A percentile compares a stretch with the other conserved stretches of the same genome.
These are phyloP conservation scores for Ennomos fuscantarius DNA, from an alignment of 2,888 invertebrate genomes.

Conservation along the genomic window DNA sequence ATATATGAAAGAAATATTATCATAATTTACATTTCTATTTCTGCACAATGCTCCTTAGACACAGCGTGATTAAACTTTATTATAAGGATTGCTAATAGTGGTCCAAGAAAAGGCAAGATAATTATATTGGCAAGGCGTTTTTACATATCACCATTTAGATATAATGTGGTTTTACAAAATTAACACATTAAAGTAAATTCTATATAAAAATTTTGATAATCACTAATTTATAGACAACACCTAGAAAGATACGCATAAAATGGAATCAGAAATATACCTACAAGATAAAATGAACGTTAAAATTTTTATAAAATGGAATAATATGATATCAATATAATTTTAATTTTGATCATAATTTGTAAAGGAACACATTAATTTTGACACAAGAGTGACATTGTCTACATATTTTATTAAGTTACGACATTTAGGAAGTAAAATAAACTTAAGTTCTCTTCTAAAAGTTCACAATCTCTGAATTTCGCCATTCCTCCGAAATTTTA, in stretches of 20 bases:
- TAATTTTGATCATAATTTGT: constrained; percentile 14
- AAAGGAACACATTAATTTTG: constrained; percentile 51
- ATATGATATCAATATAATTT: constrained; percentile 36
- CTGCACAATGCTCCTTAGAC: constrained; percentile 22
- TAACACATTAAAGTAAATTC: constrained; percentile 8
- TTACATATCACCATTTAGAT: constrained; percentile 28
- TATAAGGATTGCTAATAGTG: constrained; percentile 37
- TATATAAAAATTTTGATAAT: constrained; percentile 9
- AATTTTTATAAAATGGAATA: constrained; percentile 44
- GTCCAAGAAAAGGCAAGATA: constrained; percentile 57
- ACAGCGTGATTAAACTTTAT: constrained; percentile 25
- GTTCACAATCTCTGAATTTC: no score
- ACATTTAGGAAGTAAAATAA: no score
- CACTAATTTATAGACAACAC: constrained; percentile 13
- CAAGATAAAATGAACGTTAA: constrained; percentile 39
- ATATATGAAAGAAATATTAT: not conserved
- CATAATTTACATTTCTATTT: not conserved
- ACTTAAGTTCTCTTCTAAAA: no score
- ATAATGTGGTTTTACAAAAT: constrained; percentile 6
- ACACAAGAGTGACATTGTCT: constrained; percentile 40
- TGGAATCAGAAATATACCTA: constrained; percentile 41
- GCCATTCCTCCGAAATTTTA: not conserved
- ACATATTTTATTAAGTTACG: no score
- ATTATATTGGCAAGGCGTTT: constrained; percentile 45
- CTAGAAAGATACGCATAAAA: constrained; percentile 21